phyloP scores from a whole-genome alignment of 2,113 vertebrate genomes.

The Carassius gibelio region DNA sequence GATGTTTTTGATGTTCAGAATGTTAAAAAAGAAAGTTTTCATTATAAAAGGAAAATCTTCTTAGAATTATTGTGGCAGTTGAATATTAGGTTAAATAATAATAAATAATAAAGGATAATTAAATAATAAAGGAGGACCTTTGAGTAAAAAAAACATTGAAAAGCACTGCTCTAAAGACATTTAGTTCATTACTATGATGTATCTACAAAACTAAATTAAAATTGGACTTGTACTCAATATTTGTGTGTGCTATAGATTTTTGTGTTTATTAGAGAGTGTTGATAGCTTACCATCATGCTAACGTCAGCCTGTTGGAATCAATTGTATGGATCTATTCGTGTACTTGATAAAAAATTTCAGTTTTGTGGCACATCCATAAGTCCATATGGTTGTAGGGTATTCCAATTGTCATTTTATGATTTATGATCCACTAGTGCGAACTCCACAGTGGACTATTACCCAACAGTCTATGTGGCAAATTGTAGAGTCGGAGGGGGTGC shows the following conservation, averaged over 20 bases:
- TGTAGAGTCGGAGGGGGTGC: neutral
- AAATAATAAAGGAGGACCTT: neutral
- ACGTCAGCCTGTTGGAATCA: neutral
- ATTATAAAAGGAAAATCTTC: neutral
- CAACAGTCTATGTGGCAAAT: neutral
- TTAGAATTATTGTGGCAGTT: neutral
- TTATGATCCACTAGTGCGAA: neutral
- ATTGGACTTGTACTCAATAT: neutral
- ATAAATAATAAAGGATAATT: too few species aligned
- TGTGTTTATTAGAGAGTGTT: neutral
- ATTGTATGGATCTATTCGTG: neutral
- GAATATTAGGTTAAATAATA: neutral
- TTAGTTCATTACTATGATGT: too few species aligned
- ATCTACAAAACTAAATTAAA: too few species aligned
- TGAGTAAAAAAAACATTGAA: neutral
- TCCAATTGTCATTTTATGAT: conserved; percentile 11
- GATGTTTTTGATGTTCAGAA: neutral
- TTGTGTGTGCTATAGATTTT: neutral
- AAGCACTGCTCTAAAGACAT: too few species aligned
- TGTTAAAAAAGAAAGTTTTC: neutral
- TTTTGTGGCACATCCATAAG: neutral
- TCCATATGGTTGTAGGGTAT: neutral
- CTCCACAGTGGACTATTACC: conserved; percentile 10
- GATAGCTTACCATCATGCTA: too few species aligned
- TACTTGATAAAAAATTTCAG: neutral